These are phyloP conservation scores for Sarcophaga carnaria DNA, from an alignment of 2,888 invertebrate species.

Conservation along the genomic window DNA sequence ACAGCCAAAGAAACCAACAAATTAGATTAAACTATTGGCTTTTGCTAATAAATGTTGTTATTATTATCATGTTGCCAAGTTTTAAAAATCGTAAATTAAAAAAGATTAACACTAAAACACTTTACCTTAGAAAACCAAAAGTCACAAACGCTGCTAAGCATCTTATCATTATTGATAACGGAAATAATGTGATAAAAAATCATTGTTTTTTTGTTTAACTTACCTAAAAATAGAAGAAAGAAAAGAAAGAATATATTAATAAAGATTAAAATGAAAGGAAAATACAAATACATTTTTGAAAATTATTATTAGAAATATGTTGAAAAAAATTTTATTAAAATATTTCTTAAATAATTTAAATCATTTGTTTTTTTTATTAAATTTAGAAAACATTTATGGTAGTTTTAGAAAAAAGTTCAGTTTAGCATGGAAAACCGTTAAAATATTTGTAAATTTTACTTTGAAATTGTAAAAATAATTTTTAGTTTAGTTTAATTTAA, in stretches of 20 bases:
- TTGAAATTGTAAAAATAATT: too few relatives aligned
- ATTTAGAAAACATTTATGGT: too few relatives aligned
- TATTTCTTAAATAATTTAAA: too few relatives aligned
- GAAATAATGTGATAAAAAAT: conserved; percentile 31
- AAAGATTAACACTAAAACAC: conserved; percentile 51
- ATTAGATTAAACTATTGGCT: background rate
- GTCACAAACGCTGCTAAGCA: background rate
- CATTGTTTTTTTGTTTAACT: conserved; percentile 27
- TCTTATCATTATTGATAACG: conserved; percentile 22
- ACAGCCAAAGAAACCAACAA: background rate
- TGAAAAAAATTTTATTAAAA: too few relatives aligned
- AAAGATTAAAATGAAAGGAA: background rate
- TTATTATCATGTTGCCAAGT: background rate
- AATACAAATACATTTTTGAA: too few relatives aligned
- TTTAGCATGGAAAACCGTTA: too few relatives aligned
- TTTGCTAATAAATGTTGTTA: background rate
- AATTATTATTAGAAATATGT: too few relatives aligned
- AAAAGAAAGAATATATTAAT: conserved; percentile 35
- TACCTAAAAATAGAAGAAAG: conserved; percentile 64
- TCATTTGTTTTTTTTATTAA: too few relatives aligned
- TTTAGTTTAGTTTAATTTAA: too few relatives aligned
- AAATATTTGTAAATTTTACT: too few relatives aligned
- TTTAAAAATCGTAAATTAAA: background rate
- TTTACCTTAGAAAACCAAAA: conserved; percentile 47
- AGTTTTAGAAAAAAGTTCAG: too few relatives aligned